Evolutionary conservation across 2,797 vertebrate species (phyloP), one percentile per base, ranked within the genome.

Genomic region (Poecilia picta): DNA sequence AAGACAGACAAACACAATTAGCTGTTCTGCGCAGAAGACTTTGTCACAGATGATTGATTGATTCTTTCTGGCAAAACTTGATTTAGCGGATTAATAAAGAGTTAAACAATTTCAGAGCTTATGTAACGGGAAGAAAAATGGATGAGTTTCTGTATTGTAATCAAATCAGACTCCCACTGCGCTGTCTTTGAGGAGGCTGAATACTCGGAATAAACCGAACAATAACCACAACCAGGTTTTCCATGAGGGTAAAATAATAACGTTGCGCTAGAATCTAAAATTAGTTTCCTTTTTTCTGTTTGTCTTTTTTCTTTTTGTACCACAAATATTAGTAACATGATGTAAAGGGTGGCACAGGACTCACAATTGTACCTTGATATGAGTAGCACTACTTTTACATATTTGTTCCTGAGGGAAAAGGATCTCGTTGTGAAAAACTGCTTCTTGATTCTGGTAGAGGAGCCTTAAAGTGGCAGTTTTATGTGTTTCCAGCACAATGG

Each of bases 51-150:
- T 83, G 81, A 91, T 47, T 3, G 71, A 83, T 87, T 74, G 39
- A 81, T 71, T 85, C 72, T 78, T 85, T 86, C 80, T 25, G 70
- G 51, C 12, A 23, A 59, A 78, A 75, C 68, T 49, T 74, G 47
- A 87, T 87, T 81, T 53, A 81, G 15, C 36, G 31, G 76, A 57
- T 80, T 79, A 81, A 88, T 90, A 73, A 49, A 28, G 18, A 59
- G 53, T 80, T 75, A 80, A 28, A 16, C 49, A 33, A 73, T 89
- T 85, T 53, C n/a, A 36, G 47, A 81, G 70, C 74, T 81, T 74
- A 55, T 76, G 33, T 72, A 62, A 59, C 45, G 8, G 77, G 3
- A 41, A 13, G 28, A 68, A 43, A 72, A 76, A 81, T 68, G 28
- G 7, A n/a, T 74, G 23, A n/a, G n/a, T 73, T 79, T 83, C 51